These are phyloP conservation scores for Pachyuromys duprasi DNA, from an alignment of 2,797 vertebrate genomes.

Conservation along the genomic window DNA sequence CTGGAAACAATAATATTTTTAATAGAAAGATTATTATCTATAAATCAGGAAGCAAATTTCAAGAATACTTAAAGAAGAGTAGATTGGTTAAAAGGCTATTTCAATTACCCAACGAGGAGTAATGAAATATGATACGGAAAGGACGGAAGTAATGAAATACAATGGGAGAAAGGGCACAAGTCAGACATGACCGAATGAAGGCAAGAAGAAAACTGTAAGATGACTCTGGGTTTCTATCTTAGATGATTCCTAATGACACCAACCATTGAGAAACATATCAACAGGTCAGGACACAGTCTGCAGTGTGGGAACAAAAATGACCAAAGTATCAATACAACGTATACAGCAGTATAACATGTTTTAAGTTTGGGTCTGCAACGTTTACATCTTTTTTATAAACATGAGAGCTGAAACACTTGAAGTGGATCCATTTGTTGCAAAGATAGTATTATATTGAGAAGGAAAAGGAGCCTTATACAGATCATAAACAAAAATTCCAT, in stretches of 20 bases:
- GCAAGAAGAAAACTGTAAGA: not conserved
- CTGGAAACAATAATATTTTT: not conserved
- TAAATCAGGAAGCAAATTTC: slow-evolving; percentile 6
- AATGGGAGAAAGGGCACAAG: not conserved
- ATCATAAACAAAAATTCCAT: not conserved
- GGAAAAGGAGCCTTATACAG: not conserved
- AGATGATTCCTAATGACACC: not conserved
- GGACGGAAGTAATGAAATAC: not conserved
- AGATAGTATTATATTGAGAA: not conserved
- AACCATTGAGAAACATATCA: not conserved
- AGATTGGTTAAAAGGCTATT: not conserved
- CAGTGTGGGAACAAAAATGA: not conserved
- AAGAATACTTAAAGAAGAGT: not conserved
- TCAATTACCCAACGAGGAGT: not conserved
- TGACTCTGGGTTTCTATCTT: not conserved
- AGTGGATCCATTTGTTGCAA: not conserved
- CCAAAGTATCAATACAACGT: not conserved
- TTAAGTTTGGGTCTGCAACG: not conserved
- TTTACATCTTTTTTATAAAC: not conserved
- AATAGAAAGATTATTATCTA: not conserved
- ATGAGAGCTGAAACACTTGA: not conserved
- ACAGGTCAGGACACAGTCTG: not conserved
- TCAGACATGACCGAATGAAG: not conserved
- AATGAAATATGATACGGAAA: not conserved
- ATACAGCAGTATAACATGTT: not conserved